Evolutionary conservation across 2,113 vertebrate species (phyloP).

Genomic region (Synchiropus splendidus): DNA sequence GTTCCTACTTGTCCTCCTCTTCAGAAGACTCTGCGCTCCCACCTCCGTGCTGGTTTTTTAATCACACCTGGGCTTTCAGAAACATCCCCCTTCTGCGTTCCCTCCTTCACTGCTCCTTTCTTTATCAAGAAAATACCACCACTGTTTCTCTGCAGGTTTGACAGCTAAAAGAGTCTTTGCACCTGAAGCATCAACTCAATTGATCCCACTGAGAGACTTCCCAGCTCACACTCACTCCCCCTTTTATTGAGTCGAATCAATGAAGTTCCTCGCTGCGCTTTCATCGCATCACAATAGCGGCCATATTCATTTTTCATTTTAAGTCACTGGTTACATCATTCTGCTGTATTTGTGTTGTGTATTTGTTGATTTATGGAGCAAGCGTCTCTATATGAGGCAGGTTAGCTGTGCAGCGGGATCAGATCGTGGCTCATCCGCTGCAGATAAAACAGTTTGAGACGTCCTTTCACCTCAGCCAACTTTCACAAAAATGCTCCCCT

Average conservation of each 20-base stretch:
- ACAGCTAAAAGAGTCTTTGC: constrained; percentile 1
- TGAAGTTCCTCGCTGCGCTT: no score
- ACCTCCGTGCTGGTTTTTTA: constrained; percentile 24
- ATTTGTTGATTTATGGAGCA: no score
- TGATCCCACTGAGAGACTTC: background rate
- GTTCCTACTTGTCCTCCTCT: constrained; percentile 19
- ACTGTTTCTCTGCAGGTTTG: background rate
- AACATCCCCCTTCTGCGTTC: constrained; percentile 4
- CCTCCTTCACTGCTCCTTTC: background rate
- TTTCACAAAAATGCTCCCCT: no score
- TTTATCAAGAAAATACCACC: background rate
- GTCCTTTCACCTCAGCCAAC: no score
- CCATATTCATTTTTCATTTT: no score
- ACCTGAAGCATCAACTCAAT: constrained; percentile 1
- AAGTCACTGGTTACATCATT: no score
- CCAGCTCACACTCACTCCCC: background rate
- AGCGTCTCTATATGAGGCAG: no score
- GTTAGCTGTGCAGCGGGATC: no score
- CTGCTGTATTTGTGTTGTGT: background rate
- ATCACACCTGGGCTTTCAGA: constrained; percentile 20
- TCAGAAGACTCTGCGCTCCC: constrained; percentile 9
- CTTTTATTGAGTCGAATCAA: background rate
- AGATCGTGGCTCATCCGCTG: no score
- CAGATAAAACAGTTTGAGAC: no score
- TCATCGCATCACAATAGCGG: no score